These are phyloP conservation scores for Puffinus mauretanicus DNA, from an alignment of 2,113 vertebrate genomes.

Conservation along the genomic window DNA sequence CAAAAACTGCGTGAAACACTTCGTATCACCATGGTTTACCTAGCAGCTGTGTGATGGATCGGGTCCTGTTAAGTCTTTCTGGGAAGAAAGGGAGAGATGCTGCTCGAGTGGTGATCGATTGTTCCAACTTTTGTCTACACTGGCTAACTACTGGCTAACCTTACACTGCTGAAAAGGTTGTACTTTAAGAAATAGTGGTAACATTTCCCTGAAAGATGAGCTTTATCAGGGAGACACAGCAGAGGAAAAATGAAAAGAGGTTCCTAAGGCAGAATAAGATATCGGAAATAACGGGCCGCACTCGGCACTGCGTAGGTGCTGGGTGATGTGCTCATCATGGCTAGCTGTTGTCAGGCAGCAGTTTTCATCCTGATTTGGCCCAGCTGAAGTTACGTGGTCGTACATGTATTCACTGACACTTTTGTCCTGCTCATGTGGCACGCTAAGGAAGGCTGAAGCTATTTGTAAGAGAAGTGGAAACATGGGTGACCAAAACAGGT, in stretches of 20 bases:
- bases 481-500: neutral
- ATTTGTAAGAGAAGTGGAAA: neutral
- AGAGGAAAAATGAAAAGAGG: neutral
- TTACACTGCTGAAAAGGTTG: neutral
- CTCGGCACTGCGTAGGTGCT: accelerated
- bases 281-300: accelerated
- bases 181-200: neutral
- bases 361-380: neutral
- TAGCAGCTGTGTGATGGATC: neutral
- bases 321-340: neutral
- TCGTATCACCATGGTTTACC: neutral
- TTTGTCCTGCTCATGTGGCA: neutral
- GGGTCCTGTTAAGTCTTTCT: neutral
- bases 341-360: neutral
- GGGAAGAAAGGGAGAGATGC: neutral
- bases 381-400: neutral
- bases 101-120: accelerated
- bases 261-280: neutral
- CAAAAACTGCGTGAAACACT: neutral
- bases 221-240: neutral
- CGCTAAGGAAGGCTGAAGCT: neutral
- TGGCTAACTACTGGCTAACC: neutral
- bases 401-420: accelerated
- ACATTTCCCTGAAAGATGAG: neutral
- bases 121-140: neutral